These are phyloP conservation scores for Pongo abelii DNA, from an alignment of 2,113 vertebrate species.

Conservation along the genomic window DNA sequence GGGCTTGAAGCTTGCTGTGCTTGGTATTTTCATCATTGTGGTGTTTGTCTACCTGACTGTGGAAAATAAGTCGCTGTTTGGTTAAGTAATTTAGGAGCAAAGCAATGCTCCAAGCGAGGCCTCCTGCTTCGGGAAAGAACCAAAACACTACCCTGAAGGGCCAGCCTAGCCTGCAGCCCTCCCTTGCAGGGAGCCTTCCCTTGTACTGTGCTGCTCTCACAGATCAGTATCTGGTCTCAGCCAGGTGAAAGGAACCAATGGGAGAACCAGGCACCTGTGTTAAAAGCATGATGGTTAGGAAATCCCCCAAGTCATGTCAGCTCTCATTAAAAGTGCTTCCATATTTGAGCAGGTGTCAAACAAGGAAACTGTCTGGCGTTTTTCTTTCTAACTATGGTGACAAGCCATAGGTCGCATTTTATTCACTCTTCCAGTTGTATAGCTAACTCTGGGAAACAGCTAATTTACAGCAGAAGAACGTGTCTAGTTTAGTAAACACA, in stretches of 20 bases:
- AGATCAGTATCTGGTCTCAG: not conserved
- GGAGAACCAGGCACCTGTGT: not conserved
- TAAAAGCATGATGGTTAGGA: not conserved
- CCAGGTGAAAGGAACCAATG: not conserved
- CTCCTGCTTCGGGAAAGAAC: not conserved
- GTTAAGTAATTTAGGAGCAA: not conserved
- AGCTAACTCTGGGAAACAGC: not conserved
- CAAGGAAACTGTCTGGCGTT: not conserved
- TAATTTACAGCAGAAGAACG: not conserved
- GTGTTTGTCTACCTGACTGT: slow-evolving; percentile 82
- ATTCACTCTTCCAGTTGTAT: not conserved
- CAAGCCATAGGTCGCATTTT: not conserved
- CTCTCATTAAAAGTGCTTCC: slow-evolving; percentile 21
- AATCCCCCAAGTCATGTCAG: not conserved
- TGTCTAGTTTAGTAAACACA: not conserved
- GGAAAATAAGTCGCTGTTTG: slow-evolving; percentile 74
- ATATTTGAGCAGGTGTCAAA: not conserved
- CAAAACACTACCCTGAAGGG: not conserved
- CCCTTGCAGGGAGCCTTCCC: not conserved
- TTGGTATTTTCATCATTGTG: slow-evolving; percentile 82
- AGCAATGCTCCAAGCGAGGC: not conserved
- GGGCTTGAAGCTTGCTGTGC: slow-evolving; percentile 81
- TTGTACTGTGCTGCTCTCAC: fast-evolving
- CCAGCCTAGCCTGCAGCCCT: not conserved
- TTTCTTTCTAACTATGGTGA: not conserved